phyloP scores from a whole-genome alignment of 2,113 vertebrate species.

The Halcyon malimbica region DNA sequence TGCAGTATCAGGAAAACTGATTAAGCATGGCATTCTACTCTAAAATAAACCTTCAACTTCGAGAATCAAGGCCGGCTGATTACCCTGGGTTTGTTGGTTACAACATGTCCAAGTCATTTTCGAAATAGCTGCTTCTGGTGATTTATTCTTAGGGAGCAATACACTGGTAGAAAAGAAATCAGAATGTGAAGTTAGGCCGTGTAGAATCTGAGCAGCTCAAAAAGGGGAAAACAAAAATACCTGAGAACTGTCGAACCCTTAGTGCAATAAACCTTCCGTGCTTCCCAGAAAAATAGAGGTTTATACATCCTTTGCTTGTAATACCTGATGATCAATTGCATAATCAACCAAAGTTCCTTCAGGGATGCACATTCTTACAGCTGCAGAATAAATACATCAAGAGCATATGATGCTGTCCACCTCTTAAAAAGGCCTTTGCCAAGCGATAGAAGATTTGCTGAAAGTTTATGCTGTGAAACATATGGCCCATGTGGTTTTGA shows the following conservation, averaged over 20 bases:
- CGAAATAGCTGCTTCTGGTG: background rate
- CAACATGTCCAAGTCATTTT: background rate
- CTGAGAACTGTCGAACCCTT: background rate
- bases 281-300: background rate
- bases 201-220: background rate
- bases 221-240: background rate
- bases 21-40: conserved; percentile 33
- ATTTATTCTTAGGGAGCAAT: background rate
- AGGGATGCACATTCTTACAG: background rate
- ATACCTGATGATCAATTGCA: background rate
- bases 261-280: background rate
- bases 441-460: background rate
- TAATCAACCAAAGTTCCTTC: background rate
- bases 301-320: background rate
- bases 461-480: background rate
- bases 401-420: background rate
- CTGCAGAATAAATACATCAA: background rate
- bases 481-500: background rate
- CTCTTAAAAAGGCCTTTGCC: background rate
- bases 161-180: background rate
- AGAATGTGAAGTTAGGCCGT: background rate
- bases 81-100: background rate
- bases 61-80: background rate
- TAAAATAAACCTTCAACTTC: conserved; percentile 19
- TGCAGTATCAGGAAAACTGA: conserved; percentile 26